Base-by-base conservation (phyloP, 37 sponge, comb jelly and placozoan genomes). In the Lycopodina hypogea region DNA sequence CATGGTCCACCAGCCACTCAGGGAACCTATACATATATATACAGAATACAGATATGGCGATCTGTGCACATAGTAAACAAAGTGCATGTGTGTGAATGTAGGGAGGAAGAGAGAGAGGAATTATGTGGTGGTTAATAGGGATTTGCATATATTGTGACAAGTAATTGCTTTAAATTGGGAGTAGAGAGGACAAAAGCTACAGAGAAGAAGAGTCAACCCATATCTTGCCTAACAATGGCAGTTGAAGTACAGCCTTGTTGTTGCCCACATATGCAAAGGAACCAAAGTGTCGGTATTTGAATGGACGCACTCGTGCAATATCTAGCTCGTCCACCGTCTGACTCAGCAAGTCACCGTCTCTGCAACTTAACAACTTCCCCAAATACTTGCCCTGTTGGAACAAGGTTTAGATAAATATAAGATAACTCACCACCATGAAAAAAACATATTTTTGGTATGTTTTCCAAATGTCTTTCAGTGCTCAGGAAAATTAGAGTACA, bases 1-100 rank as follows among this genome's bases (percentile, higher is more conserved):
- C 90, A 89, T 89, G 11, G 80, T 79, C 90, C 90, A 89, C 85
- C 85, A 84, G 1, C 90, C 90, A 79, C 76, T 84, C 76, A 89
- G 23, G 21, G 90, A 29, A 53, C 86, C 86, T 86, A 45, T 34
- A 65, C 11, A 60, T n/a, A n/a, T n/a, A n/a, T n/a, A n/a, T n/a
- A n/a, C n/a, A n/a, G n/a, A n/a, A n/a, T n/a, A n/a, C n/a, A n/a
- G n/a, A n/a, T n/a, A n/a, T n/a, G n/a, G 65, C 18, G 42, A 17
- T 19, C n/a, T n/a, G n/a, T n/a, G n/a, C n/a, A n/a, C n/a, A n/a
- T n/a, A 24, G n/a, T n/a, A n/a, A n/a, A n/a, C n/a, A n/a, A n/a
- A n/a, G n/a, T 19, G 72, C 8, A 41, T 14, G 50, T 19, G 72
- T 36, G 19, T 19, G 72, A 35, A 28, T 22, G 65, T 14, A 35